Base-by-base conservation (phyloP, 2,888 invertebrate species). In the Opisthograptis luteolata region DNA sequence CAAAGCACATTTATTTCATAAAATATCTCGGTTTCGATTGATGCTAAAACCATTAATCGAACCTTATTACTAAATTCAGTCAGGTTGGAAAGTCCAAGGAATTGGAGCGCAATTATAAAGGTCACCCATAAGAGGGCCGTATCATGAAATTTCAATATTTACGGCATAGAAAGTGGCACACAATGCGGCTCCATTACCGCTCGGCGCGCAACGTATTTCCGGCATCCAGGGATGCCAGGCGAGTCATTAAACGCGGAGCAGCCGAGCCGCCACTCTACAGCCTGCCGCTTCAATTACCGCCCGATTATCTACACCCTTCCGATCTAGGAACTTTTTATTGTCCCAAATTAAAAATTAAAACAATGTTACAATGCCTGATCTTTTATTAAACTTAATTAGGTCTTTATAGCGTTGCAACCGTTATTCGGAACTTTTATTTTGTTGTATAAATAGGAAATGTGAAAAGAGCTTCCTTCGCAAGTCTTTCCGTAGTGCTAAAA, bases 191-290 rank as follows among this genome's bases (percentile, higher is more conserved):
- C 80, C 78, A 83, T 86, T 84, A 86, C 85, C 80, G 83, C 72
- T 63, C 69, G 83, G 77, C 82, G 69, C 85, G 81, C 87, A 70
- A 84, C 85, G 85, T 87, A 89, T 89, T 87, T 88, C 88, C 87
- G 88, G 87, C 73, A 89, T 88, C 79, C 78, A 73, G 71, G 72
- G 46, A 46, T 37, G 55, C 54, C 39, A 12, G 32, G 71, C 70
- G 74, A 81, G 78, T 87, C 88, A 89, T 89, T 89, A 89, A 83
- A 79, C 72, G 82, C 65, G 70, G 67, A 74, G 64, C 66, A 64
- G 43, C 63, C 40, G 7, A 55, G 62, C 55, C 51, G 62, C 56
- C 57, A 53, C 56, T 57, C 59, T 54, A 55, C 62, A 48, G 62
- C 64, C 64, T 62, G 66, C 60, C 71, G 68, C 71, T 78, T 81